phyloP scores from a whole-genome alignment of 2,797 vertebrate genomes.

The Ceryle rudis region DNA sequence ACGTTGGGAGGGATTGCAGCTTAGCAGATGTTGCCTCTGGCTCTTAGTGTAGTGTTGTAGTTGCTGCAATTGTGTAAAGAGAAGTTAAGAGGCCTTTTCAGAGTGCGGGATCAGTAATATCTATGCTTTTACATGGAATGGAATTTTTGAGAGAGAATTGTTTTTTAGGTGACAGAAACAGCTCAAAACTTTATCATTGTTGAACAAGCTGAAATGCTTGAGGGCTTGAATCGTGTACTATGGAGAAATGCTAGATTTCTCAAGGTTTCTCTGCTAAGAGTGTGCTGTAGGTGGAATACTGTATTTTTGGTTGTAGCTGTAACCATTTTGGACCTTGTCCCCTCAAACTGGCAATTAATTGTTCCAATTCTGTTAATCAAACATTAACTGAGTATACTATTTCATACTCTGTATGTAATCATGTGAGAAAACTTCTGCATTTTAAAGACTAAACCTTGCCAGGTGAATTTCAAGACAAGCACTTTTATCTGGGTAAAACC shows the following conservation, averaged over 20 bases:
- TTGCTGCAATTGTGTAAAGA: neutral
- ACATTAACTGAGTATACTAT: neutral
- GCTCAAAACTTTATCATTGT: constrained; percentile 18
- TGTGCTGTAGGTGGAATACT: neutral
- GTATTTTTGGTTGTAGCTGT: neutral
- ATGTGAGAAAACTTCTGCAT: neutral
- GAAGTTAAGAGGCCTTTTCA: neutral
- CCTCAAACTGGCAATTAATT: neutral
- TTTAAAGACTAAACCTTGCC: neutral
- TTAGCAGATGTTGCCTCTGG: neutral
- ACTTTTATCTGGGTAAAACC: neutral
- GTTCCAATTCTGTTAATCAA: neutral
- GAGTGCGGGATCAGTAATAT: neutral
- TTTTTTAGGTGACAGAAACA: constrained; percentile 28
- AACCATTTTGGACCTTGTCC: neutral
- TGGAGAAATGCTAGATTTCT: constrained; percentile 17
- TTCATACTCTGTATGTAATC: neutral
- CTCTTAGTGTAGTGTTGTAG: neutral
- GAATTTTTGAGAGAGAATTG: neutral
- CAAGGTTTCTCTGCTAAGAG: neutral
- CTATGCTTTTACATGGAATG: neutral
- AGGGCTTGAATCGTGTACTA: neutral
- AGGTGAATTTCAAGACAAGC: neutral
- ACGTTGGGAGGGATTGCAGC: neutral
- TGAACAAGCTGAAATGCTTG: constrained; percentile 30